Evolutionary conservation across 2,113 vertebrate species (phyloP).

Genomic region (Tychaedon coryphoeus): DNA sequence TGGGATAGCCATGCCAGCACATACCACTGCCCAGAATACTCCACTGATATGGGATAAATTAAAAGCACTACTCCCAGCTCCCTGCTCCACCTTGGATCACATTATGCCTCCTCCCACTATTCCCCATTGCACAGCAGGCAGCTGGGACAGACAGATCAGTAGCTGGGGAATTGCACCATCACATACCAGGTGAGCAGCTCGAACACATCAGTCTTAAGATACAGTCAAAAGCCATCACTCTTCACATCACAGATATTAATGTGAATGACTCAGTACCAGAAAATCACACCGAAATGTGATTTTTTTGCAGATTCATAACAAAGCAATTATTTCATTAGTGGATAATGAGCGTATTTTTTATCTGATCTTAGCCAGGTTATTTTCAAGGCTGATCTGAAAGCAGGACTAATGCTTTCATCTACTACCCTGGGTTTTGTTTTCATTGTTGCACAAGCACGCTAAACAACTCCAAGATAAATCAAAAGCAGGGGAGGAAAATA

Average conservation of each 20-base stretch:
- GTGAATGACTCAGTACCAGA: not conserved
- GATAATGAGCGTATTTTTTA: slow-evolving; percentile 15
- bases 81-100: not conserved
- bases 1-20: not conserved
- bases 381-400: slow-evolving; percentile 4
- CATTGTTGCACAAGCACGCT: not conserved
- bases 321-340: slow-evolving; percentile 51
- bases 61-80: not conserved
- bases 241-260: not conserved
- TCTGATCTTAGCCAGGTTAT: not conserved
- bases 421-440: not conserved
- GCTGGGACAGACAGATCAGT: accelerated
- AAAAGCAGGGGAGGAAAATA: not conserved
- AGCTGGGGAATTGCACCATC: not conserved
- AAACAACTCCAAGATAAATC: not conserved
- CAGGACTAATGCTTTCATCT: not conserved
- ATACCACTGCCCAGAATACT: not conserved
- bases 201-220: not conserved
- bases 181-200: not conserved
- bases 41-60: not conserved
- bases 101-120: not conserved
- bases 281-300: slow-evolving; percentile 12
- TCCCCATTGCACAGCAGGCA: not conserved
- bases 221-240: not conserved
- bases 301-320: slow-evolving; percentile 31